Percentiles rank a stretch among this genome's conserved stretches.
phyloP scores from a whole-genome alignment of 2,797 vertebrate species.

The Hipposideros larvatus region DNA sequence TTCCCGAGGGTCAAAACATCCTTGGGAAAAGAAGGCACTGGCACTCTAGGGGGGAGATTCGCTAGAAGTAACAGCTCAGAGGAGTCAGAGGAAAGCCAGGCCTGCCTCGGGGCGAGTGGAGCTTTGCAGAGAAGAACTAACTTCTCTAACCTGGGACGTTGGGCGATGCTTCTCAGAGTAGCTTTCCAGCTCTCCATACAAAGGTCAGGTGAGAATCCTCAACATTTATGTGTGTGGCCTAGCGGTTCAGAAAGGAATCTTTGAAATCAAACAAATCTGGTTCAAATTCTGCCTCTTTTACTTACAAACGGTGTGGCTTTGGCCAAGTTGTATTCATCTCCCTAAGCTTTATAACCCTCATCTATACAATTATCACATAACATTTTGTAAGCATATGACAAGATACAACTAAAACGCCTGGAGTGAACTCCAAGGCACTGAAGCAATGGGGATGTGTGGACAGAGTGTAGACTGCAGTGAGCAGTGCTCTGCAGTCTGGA shows the following conservation, averaged over 20 bases:
- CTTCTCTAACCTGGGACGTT: no score
- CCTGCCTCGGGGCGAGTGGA: neutral
- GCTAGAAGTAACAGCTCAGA: neutral
- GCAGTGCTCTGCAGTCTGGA: neutral
- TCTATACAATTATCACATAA: neutral
- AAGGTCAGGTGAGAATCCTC: neutral
- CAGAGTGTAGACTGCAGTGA: neutral
- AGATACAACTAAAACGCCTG: neutral
- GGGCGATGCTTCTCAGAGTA: neutral
- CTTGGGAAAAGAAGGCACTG: neutral
- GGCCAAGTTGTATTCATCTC: neutral
- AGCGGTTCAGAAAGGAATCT: neutral
- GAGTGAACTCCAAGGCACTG: neutral
- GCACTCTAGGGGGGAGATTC: neutral
- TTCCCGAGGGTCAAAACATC: neutral
- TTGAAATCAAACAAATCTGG: neutral
- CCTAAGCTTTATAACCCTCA: neutral
- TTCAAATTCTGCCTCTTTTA: neutral
- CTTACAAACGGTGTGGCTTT: neutral
- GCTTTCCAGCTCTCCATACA: neutral
- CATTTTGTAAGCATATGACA: neutral
- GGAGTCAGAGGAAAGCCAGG: neutral
- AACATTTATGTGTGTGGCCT: neutral
- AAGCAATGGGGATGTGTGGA: fast-evolving
- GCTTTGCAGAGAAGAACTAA: neutral